Base-by-base conservation (phyloP, 2,888 invertebrate genomes). In the Rhagophthalmus giganteus region DNA sequence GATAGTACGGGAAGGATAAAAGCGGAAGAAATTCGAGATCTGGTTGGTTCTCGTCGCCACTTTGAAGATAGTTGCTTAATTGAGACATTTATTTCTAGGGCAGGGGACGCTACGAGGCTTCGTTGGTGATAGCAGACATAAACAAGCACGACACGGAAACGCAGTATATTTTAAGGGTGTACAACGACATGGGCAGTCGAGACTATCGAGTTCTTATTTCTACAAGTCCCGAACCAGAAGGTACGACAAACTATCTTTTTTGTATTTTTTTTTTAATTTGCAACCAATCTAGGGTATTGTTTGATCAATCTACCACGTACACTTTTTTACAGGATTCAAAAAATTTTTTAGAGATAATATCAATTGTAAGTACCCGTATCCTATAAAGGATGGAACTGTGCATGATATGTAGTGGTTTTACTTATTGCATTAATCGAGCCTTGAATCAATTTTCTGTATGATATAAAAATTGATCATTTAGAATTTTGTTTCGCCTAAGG, bases 91-190 rank as follows among this genome's bases (percentile, higher is more conserved):
- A 24, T 5, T 58, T 63, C 3, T 69, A 88, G 83, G 87, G 86
- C 38, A 76, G 76, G 46, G 86, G 86, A 13, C 78, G 76, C 66
- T 90, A 86, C 79, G 83, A 84, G 66, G 79, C 85, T 5, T 83
- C 84, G 0, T 70, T 91, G 59, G 76, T 81, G 30, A 80, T 91
- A 58, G 79, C 82, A 3, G 80, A 80, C 10, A 81, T 91, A 15
- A 81, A 82, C 14, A 85, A 87, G 60, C 85, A 87, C 57, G 90
- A 90, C 65, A 89, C 89, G 1, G 87, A 87, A 26, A 81, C 84
- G 49, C 79, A 80, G 0, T 90, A 87, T 75, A 77, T 79, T 62
- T 74, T 91, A 57, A 78, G 78, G 8, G 88, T 87, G 1, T 75
- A 75, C 65, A 91, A 90, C 70, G 79, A 79, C n/a, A 78, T 84